Percentiles rank a stretch among this genome's conserved stretches.
Evolutionary conservation across 2,797 vertebrate genomes (phyloP).

Genomic region (Microcaecilia unicolor): DNA sequence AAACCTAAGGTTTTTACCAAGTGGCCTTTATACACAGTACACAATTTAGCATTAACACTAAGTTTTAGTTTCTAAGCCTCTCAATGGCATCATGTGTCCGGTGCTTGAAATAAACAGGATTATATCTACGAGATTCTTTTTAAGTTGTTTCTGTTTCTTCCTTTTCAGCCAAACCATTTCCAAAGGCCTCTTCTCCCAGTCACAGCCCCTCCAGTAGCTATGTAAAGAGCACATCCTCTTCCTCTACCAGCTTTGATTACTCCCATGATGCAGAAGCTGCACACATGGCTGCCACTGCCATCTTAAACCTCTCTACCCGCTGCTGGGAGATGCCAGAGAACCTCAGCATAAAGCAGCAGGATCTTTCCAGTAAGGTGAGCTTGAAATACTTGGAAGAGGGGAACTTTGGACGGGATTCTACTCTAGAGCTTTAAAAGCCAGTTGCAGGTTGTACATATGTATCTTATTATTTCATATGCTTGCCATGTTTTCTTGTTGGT

Average conservation of each 20-base stretch:
- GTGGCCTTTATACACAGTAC: no score
- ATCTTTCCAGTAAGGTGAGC: slow-evolving; percentile 61
- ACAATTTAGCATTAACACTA: no score
- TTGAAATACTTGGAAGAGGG: fast-evolving
- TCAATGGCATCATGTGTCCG: no score
- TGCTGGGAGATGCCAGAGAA: slow-evolving; percentile 98
- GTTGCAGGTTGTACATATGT: no score
- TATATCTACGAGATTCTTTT: no score
- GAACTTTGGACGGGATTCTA: no score
- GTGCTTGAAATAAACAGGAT: no score
- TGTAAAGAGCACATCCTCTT: slow-evolving; percentile 69
- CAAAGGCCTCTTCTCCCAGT: slow-evolving; percentile 74
- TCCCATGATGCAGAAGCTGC: slow-evolving; percentile 91
- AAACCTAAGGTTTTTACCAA: no score
- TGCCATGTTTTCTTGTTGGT: no score
- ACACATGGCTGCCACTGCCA: slow-evolving; percentile 95
- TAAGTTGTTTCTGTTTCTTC: no score
- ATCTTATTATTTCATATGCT: no score
- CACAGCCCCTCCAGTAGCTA: slow-evolving; percentile 72
- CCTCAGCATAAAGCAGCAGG: slow-evolving; percentile 84
- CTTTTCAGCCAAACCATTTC: slow-evolving; percentile 59
- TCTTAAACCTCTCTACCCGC: slow-evolving; percentile 93
- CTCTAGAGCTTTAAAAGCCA: not conserved
- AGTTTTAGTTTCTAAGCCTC: no score
- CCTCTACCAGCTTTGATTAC: slow-evolving; percentile 85